Conservation (phyloP, 1,140 invertebrate species). For the Lineus longissimus region DNA sequence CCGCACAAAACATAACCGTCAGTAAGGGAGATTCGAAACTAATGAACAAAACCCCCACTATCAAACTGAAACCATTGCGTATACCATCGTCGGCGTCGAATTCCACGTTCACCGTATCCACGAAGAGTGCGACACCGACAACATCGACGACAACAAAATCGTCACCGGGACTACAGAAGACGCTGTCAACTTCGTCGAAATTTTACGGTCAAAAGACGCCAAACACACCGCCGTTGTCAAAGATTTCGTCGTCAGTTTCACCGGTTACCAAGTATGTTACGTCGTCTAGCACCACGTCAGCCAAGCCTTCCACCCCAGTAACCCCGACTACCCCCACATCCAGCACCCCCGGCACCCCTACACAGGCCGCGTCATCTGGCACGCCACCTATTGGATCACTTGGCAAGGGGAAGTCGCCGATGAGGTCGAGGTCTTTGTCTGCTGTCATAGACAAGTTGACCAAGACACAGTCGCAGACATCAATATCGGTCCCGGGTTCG, state of each 20-base stretch:
- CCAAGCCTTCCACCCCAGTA: slow-evolving; percentile 10
- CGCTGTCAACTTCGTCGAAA: neutral
- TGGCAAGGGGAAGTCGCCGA: slow-evolving; percentile 34
- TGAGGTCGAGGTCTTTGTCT: slow-evolving; percentile 64
- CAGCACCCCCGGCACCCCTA: slow-evolving; percentile 32
- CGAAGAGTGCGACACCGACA: slow-evolving; percentile 10
- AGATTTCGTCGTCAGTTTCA: no score
- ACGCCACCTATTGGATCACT: slow-evolving; percentile 9
- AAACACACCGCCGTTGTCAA: no score
- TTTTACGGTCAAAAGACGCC: no score
- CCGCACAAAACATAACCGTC: slow-evolving; percentile 23
- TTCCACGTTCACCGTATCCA: slow-evolving; percentile 30
- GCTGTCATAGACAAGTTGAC: slow-evolving; percentile 81
- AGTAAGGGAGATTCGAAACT: slow-evolving; percentile 45
- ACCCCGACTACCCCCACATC: slow-evolving; percentile 23
- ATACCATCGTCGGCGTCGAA: slow-evolving; percentile 27
- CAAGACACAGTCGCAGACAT: slow-evolving; percentile 11
- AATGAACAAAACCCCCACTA: slow-evolving; percentile 44
- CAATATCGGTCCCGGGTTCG: no score
- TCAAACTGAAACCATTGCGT: slow-evolving; percentile 48
- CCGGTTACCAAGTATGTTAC: no score
- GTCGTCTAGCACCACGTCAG: neutral
- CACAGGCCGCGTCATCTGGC: slow-evolving; percentile 50
- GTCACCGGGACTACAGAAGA: neutral
- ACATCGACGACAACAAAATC: neutral